Evolutionary conservation across 1,140 invertebrate genomes (phyloP), one percentile per base, ranked within the genome.

Genomic region (Phymorhynchus buccinoides): DNA sequence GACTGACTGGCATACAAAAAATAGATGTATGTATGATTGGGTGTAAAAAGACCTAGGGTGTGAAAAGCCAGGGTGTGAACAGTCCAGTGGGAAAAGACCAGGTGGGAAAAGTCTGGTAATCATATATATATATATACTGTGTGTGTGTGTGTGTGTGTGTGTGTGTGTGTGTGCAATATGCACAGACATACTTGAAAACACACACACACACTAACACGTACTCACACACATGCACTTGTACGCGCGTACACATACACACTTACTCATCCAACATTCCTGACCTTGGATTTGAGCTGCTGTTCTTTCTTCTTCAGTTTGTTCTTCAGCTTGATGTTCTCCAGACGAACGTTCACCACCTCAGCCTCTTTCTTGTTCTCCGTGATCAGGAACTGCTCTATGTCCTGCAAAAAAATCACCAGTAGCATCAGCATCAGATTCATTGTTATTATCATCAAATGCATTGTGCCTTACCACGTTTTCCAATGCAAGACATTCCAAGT

Each of bases 261-360:
- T 9, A 73, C n/a, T 35, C 68, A 73, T 4, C 32, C 68, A 73
- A 6, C 71, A 9, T 16, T 4, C 27, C 75, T 79, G 66, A 92
- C 92, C 92, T 93, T 93, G 1, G 92, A 93, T 87, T 93, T 93
- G 6, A 93, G 87, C 80, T 91, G 90, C 35, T 89, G 88, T 89
- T 93, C 92, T 85, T 93, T 92, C 86, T 93, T 93, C 86, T 91
- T 91, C 85, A 94, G 87, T 89, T 92, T 92, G 84, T 93, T 93
- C 87, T 93, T 93, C 37, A 93, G 88, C 88, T 93, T 93, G 77
- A 94, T 94, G 86, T 93, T 93, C 75, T 93, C 93, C 41, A 93
- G 86, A 80, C 93, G 77, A 1, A 93, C 92, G 84, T 87, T 89
- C 12, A 92, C 90, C 12, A 94, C 92, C 81, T 94, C 93, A 71